Conservation (phyloP, 2,888 invertebrate genomes). For the Brenthis ino region DNA sequence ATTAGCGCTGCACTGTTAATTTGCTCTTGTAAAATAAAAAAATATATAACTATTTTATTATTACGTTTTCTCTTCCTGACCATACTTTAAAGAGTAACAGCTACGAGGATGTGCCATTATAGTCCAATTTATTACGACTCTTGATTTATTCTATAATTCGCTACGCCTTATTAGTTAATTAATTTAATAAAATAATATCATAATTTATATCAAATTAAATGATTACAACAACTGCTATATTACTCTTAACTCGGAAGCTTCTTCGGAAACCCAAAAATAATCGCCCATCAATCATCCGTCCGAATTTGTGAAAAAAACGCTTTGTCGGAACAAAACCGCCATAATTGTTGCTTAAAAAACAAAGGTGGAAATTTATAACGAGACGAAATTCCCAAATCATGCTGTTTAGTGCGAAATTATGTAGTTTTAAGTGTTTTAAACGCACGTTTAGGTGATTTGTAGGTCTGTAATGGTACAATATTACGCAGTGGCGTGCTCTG, state of each 20-base stretch:
- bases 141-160: background rate
- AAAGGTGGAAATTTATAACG: conserved; percentile 79
- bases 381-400: conserved; percentile 76
- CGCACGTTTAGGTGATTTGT: conserved; percentile 74
- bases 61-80: background rate
- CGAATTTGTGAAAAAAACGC: conserved; percentile 61
- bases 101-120: background rate
- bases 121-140: conserved; percentile 1
- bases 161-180: conserved; percentile 8
- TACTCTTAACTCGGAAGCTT: conserved; percentile 71
- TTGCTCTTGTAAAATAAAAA: no score
- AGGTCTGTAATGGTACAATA: conserved; percentile 66
- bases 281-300: conserved; percentile 75
- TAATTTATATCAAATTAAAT: conserved; percentile 24
- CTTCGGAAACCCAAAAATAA: conserved; percentile 72
- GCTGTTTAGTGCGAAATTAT: conserved; percentile 80
- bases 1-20: no score
- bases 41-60: no score
- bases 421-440: conserved; percentile 77
- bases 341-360: conserved; percentile 76
- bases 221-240: conserved; percentile 40
- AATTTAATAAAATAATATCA: conserved; percentile 44
- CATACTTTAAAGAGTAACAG: background rate
- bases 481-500: conserved; percentile 67
- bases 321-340: conserved; percentile 66